phyloP scores from a whole-genome alignment of 2,797 vertebrate genomes.

The Octomys mimax region DNA sequence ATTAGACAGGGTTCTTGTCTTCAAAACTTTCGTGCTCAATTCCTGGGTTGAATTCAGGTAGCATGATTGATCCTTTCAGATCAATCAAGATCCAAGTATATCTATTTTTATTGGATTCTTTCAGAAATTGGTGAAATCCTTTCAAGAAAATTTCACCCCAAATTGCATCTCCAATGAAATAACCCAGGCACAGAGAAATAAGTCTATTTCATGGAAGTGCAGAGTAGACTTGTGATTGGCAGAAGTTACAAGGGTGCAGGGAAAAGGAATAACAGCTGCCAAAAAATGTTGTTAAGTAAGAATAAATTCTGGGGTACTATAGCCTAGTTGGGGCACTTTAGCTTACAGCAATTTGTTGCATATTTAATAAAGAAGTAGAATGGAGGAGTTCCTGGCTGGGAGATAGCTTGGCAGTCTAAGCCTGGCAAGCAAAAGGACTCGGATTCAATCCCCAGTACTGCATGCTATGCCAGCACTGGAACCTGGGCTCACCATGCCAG shows the following conservation, averaged over 20 bases:
- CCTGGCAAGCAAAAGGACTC: too few relatives aligned
- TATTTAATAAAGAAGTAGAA: neutral
- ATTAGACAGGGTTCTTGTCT: neutral
- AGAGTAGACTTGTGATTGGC: too few relatives aligned
- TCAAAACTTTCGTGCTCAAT: rapidly evolving
- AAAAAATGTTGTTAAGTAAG: neutral
- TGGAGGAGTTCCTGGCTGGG: neutral
- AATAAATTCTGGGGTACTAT: neutral
- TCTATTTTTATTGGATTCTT: neutral
- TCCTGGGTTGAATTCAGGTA: neutral
- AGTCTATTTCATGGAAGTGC: neutral
- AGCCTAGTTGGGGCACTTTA: neutral
- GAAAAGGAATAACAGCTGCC: neutral
- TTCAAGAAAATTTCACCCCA: neutral
- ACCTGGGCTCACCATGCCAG: too few relatives aligned
- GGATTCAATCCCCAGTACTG: too few relatives aligned
- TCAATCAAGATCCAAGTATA: neutral
- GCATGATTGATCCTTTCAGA: neutral
- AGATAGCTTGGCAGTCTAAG: too few relatives aligned
- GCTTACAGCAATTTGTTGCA: neutral
- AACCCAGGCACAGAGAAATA: neutral
- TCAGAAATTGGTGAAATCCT: neutral
- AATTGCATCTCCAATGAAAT: neutral
- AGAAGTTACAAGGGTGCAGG: too few relatives aligned
- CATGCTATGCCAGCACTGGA: too few relatives aligned